A percentile compares a stretch with the other conserved stretches of the same genome.
These are phyloP conservation scores for Bombus cullumanus DNA, from an alignment of 1,140 invertebrate genomes.

Conservation along the genomic window DNA sequence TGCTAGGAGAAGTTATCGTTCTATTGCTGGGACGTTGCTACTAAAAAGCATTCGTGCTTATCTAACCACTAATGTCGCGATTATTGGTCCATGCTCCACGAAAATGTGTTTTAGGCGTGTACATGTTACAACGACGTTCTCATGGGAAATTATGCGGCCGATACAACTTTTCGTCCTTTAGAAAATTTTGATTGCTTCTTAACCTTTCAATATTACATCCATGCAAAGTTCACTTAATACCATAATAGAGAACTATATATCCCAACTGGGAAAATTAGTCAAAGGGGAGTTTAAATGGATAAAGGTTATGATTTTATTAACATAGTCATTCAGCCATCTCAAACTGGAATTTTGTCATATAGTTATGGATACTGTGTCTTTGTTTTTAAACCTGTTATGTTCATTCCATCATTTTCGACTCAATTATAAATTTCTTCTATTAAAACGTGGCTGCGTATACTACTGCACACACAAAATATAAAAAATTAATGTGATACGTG, in stretches of 20 bases:
- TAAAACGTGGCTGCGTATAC: too few relatives aligned
- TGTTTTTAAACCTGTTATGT: too few relatives aligned
- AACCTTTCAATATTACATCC: neutral
- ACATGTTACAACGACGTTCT: neutral
- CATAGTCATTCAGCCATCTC: too few relatives aligned
- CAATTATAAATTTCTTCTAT: too few relatives aligned
- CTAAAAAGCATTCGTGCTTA: constrained; percentile 46
- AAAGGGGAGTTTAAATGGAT: too few relatives aligned
- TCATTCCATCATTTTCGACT: too few relatives aligned
- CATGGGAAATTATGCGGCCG: neutral
- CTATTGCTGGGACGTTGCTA: constrained; percentile 24
- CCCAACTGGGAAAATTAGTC: neutral
- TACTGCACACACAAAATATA: too few relatives aligned
- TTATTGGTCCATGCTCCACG: constrained; percentile 20
- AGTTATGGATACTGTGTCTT: too few relatives aligned
- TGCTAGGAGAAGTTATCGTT: constrained; percentile 27
- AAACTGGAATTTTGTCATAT: too few relatives aligned
- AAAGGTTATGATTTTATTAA: too few relatives aligned
- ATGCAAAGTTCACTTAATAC: neutral
- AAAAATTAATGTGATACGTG: too few relatives aligned
- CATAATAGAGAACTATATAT: neutral
- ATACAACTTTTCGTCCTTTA: neutral
- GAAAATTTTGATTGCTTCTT: neutral
- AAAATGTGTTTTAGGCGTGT: neutral
- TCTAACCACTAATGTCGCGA: constrained; percentile 42